Evolutionary conservation across 2,888 invertebrate species (phyloP), one percentile per base, ranked within the genome.

Genomic region (Zygogramma bicolorata): DNA sequence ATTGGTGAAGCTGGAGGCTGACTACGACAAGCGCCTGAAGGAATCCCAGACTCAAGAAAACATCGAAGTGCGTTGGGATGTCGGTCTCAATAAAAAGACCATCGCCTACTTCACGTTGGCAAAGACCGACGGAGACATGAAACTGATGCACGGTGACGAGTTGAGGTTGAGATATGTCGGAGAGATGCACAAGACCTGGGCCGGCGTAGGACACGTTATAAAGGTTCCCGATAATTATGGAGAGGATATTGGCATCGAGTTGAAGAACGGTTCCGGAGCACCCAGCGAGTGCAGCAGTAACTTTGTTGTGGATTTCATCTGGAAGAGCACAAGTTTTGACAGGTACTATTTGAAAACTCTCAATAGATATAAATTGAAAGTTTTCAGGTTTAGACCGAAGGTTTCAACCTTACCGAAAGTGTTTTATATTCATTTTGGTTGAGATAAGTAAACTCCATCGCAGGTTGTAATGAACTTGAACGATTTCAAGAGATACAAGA

Each of bases 111-210:
- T 99, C 85, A 96, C 96, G 65, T 89, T 99, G 65, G 97, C 98
- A 2, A 98, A 98, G 88, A 97, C 98, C 2, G 97, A 98, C 84
- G 98, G 98, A 71, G 99, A 98, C 84, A 98, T 99, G 97, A 97
- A 98, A 85, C 88, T 99, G 66, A 99, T 99, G 98, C 98, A 98
- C 85, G 99, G 99, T 6, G 99, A 99, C 89, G 99, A 99, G 86
- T 87, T 99, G 67, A 90, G 97, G 81, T 89, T 99, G 79, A 93
- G 98, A 68, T 97, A 97, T 82, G 92, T 97, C 0, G 98, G 98
- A 0, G 98, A 98, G 85, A 87, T 96, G 82, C 96, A 97, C 85
- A 97, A 97, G 85, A 92, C 95, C 0, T 99, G 99, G 99, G 94
- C 94, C n/a, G 97, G 97, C 34, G 95, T 98, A 10, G 99, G 99